phyloP scores from a whole-genome alignment of 2,797 vertebrate species.

The Loriculus beryllinus region DNA sequence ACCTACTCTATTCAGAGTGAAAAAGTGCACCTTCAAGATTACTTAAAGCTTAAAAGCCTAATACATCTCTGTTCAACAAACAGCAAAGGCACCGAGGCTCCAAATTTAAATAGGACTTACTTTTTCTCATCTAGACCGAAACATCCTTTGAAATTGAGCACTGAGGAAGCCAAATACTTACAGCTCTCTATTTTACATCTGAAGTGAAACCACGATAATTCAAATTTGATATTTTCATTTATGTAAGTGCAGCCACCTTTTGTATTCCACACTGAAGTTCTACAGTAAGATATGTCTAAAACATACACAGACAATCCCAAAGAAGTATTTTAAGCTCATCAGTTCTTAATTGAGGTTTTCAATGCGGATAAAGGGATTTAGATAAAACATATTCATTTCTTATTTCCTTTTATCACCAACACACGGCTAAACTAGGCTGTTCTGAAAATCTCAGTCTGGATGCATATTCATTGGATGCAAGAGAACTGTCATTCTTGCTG shows the following conservation, averaged over 20 bases:
- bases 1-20: not conserved
- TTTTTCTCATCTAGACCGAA: not conserved
- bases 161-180: not conserved
- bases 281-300: not conserved
- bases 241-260: not conserved
- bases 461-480: not conserved
- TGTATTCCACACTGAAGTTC: not conserved
- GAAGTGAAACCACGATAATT: not conserved
- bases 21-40: not conserved
- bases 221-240: not conserved
- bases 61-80: not conserved
- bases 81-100: not conserved
- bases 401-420: not conserved
- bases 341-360: conserved; percentile 36
- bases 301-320: not conserved
- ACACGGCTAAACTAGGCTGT: not conserved
- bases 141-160: not conserved
- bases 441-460: not conserved
- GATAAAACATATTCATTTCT: conserved; percentile 7
- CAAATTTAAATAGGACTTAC: not conserved
- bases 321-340: conserved; percentile 18
- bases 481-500: not conserved
- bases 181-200: not conserved
- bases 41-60: not conserved
- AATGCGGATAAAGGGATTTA: not conserved